phyloP scores from a whole-genome alignment of 2,797 vertebrate species.

The Sphenopsis melanotis region DNA sequence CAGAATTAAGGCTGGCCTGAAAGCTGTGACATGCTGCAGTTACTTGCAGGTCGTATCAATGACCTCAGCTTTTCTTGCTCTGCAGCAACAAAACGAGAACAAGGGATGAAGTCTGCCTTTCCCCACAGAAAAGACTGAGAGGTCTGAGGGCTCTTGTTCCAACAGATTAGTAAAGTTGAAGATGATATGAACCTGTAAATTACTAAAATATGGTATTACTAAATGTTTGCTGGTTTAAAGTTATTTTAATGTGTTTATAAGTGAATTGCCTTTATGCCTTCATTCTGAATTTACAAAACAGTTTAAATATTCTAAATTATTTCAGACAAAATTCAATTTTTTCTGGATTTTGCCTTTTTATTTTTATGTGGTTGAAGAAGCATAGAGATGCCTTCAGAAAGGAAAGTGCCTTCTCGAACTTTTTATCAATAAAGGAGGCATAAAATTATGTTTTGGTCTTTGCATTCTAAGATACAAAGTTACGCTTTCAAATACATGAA shows the following conservation, averaged over 20 bases:
- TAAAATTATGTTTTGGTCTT: background rate
- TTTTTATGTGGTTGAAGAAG: background rate
- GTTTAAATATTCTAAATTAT: background rate
- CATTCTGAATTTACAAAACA: background rate
- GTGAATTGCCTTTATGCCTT: background rate
- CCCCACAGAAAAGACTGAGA: rapidly evolving
- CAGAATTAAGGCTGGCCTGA: background rate
- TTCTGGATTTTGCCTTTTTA: background rate
- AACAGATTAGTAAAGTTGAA: background rate
- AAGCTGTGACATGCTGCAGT: background rate
- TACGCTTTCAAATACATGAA: background rate
- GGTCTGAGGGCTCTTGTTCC: background rate
- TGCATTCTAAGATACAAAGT: background rate
- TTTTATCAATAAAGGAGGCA: background rate
- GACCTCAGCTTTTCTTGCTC: background rate
- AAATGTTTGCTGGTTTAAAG: background rate
- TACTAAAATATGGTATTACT: background rate
- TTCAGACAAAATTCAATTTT: background rate
- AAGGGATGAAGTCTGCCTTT: background rate
- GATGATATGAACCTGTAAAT: background rate
- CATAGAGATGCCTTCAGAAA: background rate
- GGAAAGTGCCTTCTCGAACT: background rate
- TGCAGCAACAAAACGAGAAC: background rate
- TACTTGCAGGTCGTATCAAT: background rate
- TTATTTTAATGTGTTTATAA: background rate